Evolutionary conservation across 2,113 vertebrate genomes (phyloP), one percentile per base, ranked within the genome.

Genomic region (Sceloporus undulatus): DNA sequence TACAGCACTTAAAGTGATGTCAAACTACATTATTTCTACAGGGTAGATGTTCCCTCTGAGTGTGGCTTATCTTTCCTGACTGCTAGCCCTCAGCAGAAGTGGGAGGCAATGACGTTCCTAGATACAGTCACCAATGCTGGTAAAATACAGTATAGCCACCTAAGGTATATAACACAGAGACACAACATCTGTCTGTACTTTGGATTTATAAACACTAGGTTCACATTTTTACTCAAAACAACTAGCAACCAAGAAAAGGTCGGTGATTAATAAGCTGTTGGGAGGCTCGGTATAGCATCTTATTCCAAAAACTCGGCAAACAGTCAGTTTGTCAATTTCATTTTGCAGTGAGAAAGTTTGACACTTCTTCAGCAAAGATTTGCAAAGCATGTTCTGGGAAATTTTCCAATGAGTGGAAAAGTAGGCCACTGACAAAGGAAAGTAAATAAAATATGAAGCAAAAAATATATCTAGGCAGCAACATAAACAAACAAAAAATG

Each of bases 351-450:
- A 89, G 16, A 59, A 9, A 86, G 23, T 56, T 85, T 90, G 85
- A 87, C 88, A 90, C 34, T 89, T 84, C 68, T 85, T 91, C 88
- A 91, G 88, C 79, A 83, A 27, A 84, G 86, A 34, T 0, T 89
- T 90, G 80, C 11, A 83, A 86, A 87, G 76, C 0, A 1, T 77
- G 11, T 90, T 89, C 90, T 91, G 76, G 70, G 90, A 84, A 89
- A 91, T 88, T 86, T 89, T 94, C 85, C 91, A 94, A 38, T 1
- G 27, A 88, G 65, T 89, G 9, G 42, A 90, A 84, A 95, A 94
- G 80, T 88, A 93, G 87, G 89, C 83, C 92, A 93, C 87, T 79
- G 87, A 90, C 94, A 92, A 77, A 0, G 66, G 34, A 65, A 5
- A n/a, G 23, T 92, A 86, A 92, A 90, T 90, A 92, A 92, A 90